A percentile compares a stretch with the other conserved stretches of the same genome.
phyloP scores from a whole-genome alignment of 2,888 invertebrate genomes.

The Rambutsinella grinnellia region DNA sequence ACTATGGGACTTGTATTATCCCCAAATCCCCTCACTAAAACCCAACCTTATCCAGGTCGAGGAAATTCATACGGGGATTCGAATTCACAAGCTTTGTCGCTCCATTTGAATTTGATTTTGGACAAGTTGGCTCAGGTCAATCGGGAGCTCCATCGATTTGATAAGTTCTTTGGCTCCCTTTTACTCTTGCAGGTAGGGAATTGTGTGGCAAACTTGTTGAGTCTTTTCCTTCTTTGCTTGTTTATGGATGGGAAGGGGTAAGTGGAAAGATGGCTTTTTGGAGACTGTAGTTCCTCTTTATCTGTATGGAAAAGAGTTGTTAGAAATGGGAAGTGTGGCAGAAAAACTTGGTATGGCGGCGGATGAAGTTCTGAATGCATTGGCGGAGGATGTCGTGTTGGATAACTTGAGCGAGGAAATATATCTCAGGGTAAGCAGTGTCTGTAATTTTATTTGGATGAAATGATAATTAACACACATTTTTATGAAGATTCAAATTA shows the following conservation, averaged over 20 bases:
- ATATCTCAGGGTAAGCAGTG: constrained; percentile 38
- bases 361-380: constrained; percentile 26
- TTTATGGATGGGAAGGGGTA: constrained; percentile 44
- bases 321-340: constrained; percentile 39
- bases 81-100: background rate
- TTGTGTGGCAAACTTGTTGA: constrained; percentile 52
- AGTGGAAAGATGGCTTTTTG: constrained; percentile 1
- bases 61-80: background rate
- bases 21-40: background rate
- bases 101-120: background rate
- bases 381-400: constrained; percentile 44
- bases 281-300: constrained; percentile 36
- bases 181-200: constrained; percentile 41
- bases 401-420: constrained; percentile 32
- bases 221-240: constrained; percentile 43
- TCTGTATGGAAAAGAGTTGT: constrained; percentile 42
- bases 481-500: constrained; percentile 52
- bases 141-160: constrained; percentile 32
- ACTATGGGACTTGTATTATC: background rate
- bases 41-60: no score
- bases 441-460: background rate
- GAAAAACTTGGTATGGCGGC: constrained; percentile 37
- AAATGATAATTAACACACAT: no score
- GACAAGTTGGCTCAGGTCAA: constrained; percentile 26
- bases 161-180: constrained; percentile 45